Conservation (phyloP, 2,797 vertebrate species). For the Lacerta agilis region DNA sequence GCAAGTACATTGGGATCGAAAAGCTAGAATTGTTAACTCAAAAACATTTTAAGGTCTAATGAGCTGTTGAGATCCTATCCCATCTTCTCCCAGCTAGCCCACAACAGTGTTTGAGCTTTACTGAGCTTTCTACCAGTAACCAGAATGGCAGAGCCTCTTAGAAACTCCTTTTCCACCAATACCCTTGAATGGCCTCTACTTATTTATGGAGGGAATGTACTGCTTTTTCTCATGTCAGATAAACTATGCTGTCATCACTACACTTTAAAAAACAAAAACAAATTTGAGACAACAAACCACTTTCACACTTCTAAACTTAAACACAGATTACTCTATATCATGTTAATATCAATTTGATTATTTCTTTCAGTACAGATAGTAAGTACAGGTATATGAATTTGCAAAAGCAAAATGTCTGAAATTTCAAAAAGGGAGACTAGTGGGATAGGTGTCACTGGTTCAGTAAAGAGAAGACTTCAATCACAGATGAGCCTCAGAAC, state of each 20-base stretch:
- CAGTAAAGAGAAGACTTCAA: not conserved
- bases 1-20: not conserved
- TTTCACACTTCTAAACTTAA: not conserved
- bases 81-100: not conserved
- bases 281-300: no score
- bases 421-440: not conserved
- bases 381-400: not conserved
- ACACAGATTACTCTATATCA: not conserved
- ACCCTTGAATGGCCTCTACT: not conserved
- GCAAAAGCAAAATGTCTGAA: not conserved
- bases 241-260: not conserved
- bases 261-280: no score
- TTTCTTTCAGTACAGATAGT: not conserved
- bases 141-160: not conserved
- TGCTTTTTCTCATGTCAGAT: not conserved
- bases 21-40: not conserved
- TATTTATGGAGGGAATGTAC: not conserved
- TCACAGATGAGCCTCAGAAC: not conserved
- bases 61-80: not conserved
- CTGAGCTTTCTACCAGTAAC: not conserved
- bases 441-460: not conserved
- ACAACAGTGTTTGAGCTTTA: not conserved
- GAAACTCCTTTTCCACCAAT: not conserved
- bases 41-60: not conserved
- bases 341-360: not conserved